Evolutionary conservation across 2,113 vertebrate species (phyloP), one percentile per base, ranked within the genome.

Genomic region (Numida meleagris): DNA sequence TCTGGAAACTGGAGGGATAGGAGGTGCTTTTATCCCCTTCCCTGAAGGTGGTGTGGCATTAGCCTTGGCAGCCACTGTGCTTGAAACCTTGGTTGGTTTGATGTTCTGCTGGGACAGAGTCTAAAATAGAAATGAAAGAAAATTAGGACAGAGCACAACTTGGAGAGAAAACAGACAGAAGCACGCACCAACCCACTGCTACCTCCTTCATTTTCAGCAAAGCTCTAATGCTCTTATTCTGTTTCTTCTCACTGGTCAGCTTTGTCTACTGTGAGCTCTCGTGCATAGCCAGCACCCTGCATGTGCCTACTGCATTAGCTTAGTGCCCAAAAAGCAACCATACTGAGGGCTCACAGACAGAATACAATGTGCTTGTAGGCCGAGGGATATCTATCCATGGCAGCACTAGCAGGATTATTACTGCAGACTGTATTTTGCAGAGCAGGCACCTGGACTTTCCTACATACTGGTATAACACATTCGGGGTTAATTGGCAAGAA

Each of bases 111-210:
- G 96, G 53, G 81, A 20, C 50, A 89, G 42, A 76, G 33, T 82
- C 96, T 89, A 27, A 83, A 73, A 77, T 4, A 94, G 46, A 81
- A 9, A 19, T 74, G 57, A 84, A 90, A 67, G 27, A 74, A 73
- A 80, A 74, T 92, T 61, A 94, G 85, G 53, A 74, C 61, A 81
- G 45, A 46, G n/a, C 24, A 48, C 11, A 45, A 51, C 42, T 29
- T 23, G 17, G 42, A 80, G 25, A 42, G 43, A 50, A 75, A 36
- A 82, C 42, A 82, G 38, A 82, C 42, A 82, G 43, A 75, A 25
- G 43, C 43, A 36, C 7, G 43, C 8, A 77, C 14, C 36, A 66
- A 45, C 10, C 36, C 36, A 88, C n/a, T 29, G 45, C 14, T 25
- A 57, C n/a, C 12, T 76, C 58, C 53, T 29, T 31, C 4, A 33